Base-by-base conservation (phyloP, 2,113 vertebrate species). In the Pseudorasbora parva region DNA sequence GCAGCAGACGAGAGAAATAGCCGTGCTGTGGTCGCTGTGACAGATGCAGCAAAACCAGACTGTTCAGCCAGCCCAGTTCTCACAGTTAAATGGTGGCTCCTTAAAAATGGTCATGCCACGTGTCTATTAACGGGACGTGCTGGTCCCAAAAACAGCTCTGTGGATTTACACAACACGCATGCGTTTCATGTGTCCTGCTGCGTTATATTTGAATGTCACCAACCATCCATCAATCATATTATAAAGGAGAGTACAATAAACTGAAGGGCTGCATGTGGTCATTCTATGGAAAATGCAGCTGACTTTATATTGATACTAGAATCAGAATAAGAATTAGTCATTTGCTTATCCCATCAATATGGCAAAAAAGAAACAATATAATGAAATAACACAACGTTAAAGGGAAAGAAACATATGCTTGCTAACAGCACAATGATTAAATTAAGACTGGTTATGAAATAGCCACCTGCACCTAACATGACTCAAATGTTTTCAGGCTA, bases 401-500 rank as follows among this genome's bases (percentile, higher is more conserved):
- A 69, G 23, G 25, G 51, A n/a, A 72, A 45, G 12, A 72, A 60
- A 37, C 33, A 47, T 68, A 64, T 78, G 82, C 60, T 78, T 71
- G 62, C 47, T 71, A 19, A 57, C 25, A 60, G 17, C 43, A 47
- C 62, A 78, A 25, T 1, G 54, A 79, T 76, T 27, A 57, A 84
- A 60, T 78, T 62, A 60, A 54, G 60, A 84, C 37, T n/a, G 11
- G 47, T 56, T 47, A 84, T 79, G 37, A 84, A 78, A 79, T 72
- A 78, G 47, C 25, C 72, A 84, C 82, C 85, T 84, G 77, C 82
- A 81, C 77, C 78, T 69, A 79, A 60, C 57, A 62, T 73, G 75
- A 79, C 62, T 60, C 59, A 89, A 86, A 86, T 89, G 68, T 23
- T 62, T 71, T 71, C 69, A 41, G 54, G 75, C 66, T 82, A 51